These are phyloP conservation scores for Sipha maydis DNA, from an alignment of 2,888 invertebrate genomes.

Conservation along the genomic window DNA sequence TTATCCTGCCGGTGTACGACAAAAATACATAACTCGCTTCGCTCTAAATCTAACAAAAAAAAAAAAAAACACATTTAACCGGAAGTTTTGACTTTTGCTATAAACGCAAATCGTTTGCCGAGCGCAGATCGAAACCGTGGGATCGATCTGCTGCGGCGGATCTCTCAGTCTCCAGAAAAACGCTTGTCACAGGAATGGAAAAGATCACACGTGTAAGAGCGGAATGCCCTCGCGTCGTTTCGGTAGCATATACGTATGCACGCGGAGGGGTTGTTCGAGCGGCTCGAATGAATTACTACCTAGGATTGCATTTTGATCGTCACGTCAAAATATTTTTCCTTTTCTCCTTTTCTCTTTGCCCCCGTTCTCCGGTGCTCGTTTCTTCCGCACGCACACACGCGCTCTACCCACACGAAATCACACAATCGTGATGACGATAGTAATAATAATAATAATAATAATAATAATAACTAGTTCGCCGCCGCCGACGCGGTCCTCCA, in stretches of 20 bases:
- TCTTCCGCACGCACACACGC: background rate
- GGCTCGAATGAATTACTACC: background rate
- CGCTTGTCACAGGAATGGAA: background rate
- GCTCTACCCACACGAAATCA: background rate
- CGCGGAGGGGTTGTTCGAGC: background rate
- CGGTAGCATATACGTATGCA: too few relatives aligned
- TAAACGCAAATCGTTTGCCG: too few relatives aligned
- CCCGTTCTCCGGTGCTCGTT: background rate
- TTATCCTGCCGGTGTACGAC: too few relatives aligned
- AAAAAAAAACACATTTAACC: too few relatives aligned
- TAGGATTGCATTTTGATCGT: background rate
- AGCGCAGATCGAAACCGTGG: background rate
- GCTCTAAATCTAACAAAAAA: too few relatives aligned
- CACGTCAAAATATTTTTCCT: background rate
- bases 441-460: background rate
- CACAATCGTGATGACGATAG: background rate
- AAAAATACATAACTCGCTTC: too few relatives aligned
- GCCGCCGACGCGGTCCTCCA: background rate
- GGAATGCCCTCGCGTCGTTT: background rate
- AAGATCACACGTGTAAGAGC: too few relatives aligned
- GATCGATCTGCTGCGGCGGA: too few relatives aligned
- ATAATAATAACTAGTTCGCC: background rate
- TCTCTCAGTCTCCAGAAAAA: too few relatives aligned
- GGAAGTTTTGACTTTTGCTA: too few relatives aligned
- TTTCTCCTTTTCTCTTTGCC: background rate